Evolutionary conservation across 2,888 invertebrate genomes (phyloP), one percentile per base, ranked within the genome.

Genomic region (Apeira syringaria): DNA sequence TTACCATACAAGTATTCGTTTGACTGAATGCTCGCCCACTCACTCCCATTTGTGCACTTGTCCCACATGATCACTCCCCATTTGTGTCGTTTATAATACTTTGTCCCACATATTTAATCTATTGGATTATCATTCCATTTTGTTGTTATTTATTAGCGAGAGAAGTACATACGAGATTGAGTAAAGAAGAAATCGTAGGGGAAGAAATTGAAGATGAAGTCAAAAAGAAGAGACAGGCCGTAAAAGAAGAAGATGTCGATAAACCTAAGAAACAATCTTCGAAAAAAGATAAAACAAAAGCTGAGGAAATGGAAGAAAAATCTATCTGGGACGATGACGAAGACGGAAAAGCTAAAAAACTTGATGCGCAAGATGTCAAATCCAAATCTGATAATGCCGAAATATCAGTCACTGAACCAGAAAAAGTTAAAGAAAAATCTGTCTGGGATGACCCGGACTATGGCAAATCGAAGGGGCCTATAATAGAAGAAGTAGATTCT

Each of bases 151-250:
- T 53, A 74, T 75, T 88, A 90, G 90, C 90, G 47, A 88, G 75
- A 79, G 90, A 90, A 85, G 80, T 90, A 66, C 87, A 83, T 76
- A 80, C 87, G 67, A 83, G 81, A 60, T 76, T 89, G 61, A 80
- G 74, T 61, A 89, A 80, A 61, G 88, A 91, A 78, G 69, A 82
- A 27, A 71, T 84, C 50, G 63, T 84, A 56, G 91, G 92, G 74
- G 86, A 81, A 59, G 79, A 91, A 50, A 68, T 91, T 35, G 88
- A 91, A 53, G 90, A 79, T 12, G 75, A 79, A 37, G 59, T 49
- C 39, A 76, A 73, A 52, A 63, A 64, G 25, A 68, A 61, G 39
- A 63, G 80, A 50, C 59, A 68, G 32, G 56, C 60, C 18, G 34
- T 78, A 2, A 74, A 80, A 60, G 73, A 80, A 10, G 66, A 80